Percentiles rank a stretch among this genome's conserved stretches.
These are phyloP conservation scores for Papilio polyxenes DNA, from an alignment of 1,140 invertebrate species.

Conservation along the genomic window DNA sequence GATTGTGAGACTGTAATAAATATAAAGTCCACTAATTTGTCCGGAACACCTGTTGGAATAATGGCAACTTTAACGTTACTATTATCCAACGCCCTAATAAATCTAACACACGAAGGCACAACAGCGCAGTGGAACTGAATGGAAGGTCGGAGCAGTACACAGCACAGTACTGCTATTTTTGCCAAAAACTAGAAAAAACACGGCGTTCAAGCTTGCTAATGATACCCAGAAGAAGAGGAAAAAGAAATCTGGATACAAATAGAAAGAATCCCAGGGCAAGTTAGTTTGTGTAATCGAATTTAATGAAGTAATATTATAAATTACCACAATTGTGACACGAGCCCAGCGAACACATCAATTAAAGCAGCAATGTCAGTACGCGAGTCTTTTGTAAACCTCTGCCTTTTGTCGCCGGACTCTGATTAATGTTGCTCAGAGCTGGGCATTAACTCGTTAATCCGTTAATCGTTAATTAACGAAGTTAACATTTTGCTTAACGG, in stretches of 20 bases:
- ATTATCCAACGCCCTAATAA: neutral
- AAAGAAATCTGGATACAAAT: neutral
- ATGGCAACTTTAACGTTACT: neutral
- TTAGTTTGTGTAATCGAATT: neutral
- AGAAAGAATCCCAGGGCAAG: neutral
- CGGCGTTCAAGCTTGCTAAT: neutral
- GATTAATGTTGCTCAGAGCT: slow-evolving; percentile 65
- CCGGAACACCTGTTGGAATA: neutral
- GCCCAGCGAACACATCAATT: slow-evolving; percentile 57
- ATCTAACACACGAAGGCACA: neutral
- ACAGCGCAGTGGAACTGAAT: neutral
- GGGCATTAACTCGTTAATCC: too few relatives aligned
- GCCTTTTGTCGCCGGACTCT: slow-evolving; percentile 60
- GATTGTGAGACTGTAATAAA: neutral
- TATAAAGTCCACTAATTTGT: neutral
- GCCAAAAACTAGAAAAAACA: neutral
- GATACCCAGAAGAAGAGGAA: neutral
- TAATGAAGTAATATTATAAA: slow-evolving; percentile 29
- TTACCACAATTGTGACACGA: slow-evolving; percentile 43
- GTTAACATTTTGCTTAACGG: too few relatives aligned
- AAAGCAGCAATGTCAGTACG: slow-evolving; percentile 42
- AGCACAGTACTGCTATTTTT: too few relatives aligned
- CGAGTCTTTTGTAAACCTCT: slow-evolving; percentile 55
- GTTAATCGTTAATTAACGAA: too few relatives aligned
- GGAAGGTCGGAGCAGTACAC: too few relatives aligned